A percentile compares a stretch with the other conserved stretches of the same genome.
These are phyloP conservation scores for Nebria brevicollis DNA, from an alignment of 2,888 invertebrate genomes.

Conservation along the genomic window DNA sequence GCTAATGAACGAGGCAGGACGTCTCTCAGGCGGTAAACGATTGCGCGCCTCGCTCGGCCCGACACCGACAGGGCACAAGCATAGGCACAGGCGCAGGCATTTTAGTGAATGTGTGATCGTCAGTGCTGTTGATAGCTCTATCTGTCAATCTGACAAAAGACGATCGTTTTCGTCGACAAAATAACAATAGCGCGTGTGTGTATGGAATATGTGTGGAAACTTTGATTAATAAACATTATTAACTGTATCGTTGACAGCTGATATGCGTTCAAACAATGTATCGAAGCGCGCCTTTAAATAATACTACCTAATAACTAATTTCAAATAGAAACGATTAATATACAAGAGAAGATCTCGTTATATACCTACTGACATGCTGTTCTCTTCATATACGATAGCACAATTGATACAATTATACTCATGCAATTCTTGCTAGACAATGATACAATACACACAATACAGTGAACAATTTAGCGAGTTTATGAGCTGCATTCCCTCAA, in stretches of 20 bases:
- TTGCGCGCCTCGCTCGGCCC: slow-evolving; percentile 53
- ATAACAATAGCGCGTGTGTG: background rate
- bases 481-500: background rate
- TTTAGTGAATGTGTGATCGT: slow-evolving; percentile 54
- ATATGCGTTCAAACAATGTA: slow-evolving; percentile 19
- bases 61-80: background rate
- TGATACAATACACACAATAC: background rate
- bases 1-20: slow-evolving; percentile 58
- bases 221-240: slow-evolving; percentile 38
- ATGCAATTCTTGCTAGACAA: background rate
- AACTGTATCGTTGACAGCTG: slow-evolving; percentile 34
- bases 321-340: slow-evolving; percentile 6
- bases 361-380: background rate
- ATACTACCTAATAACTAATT: background rate
- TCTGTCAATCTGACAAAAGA: slow-evolving; percentile 57
- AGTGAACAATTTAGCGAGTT: background rate
- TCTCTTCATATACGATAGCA: background rate
- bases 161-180: background rate
- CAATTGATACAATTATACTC: background rate
- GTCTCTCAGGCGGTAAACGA: slow-evolving; percentile 52
- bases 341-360: background rate
- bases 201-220: slow-evolving; percentile 14
- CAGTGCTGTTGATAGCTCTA: slow-evolving; percentile 60
- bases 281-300: slow-evolving; percentile 22
- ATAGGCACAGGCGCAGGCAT: background rate